Evolutionary conservation across 2,888 invertebrate species (phyloP).

Genomic region (Anthophora plumipes): DNA sequence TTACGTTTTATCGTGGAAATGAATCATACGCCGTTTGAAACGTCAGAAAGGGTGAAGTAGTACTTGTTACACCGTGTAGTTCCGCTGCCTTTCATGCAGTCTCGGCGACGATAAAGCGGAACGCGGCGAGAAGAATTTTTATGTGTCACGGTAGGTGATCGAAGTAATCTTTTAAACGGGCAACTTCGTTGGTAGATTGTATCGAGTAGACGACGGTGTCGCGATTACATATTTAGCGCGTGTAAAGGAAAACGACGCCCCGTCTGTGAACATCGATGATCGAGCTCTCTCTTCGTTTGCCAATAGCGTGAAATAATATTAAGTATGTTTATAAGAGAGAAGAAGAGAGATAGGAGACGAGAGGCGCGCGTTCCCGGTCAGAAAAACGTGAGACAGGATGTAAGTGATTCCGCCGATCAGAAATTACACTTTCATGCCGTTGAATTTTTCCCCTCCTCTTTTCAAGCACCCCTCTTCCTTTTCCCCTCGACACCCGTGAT

Average conservation of each 20-base stretch:
- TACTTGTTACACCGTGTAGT: no score
- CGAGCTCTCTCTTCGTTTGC: no score
- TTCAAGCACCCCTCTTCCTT: no score
- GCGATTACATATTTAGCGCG: slow-evolving; percentile 19
- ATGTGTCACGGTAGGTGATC: slow-evolving; percentile 26
- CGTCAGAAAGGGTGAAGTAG: no score
- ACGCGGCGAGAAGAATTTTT: slow-evolving; percentile 1
- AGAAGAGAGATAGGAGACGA: no score
- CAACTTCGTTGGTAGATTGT: slow-evolving; percentile 17
- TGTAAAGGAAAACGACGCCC: neutral
- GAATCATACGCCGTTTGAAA: no score
- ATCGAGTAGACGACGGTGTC: neutral
- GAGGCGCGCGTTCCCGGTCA: no score
- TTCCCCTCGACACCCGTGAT: slow-evolving; percentile 51
- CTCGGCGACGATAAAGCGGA: no score
- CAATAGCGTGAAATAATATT: slow-evolving; percentile 48
- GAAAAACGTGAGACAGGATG: slow-evolving; percentile 65
- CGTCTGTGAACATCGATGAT: no score
- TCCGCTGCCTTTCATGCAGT: no score
- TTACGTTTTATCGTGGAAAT: neutral
- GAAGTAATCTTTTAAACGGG: slow-evolving; percentile 13
- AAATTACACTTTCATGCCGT: slow-evolving; percentile 66
- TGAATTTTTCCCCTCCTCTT: no score
- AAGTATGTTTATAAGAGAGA: slow-evolving; percentile 28
- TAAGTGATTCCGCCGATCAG: slow-evolving; percentile 66